These are phyloP conservation scores for Cettia cetti DNA, from an alignment of 2,113 vertebrate genomes.

Conservation along the genomic window DNA sequence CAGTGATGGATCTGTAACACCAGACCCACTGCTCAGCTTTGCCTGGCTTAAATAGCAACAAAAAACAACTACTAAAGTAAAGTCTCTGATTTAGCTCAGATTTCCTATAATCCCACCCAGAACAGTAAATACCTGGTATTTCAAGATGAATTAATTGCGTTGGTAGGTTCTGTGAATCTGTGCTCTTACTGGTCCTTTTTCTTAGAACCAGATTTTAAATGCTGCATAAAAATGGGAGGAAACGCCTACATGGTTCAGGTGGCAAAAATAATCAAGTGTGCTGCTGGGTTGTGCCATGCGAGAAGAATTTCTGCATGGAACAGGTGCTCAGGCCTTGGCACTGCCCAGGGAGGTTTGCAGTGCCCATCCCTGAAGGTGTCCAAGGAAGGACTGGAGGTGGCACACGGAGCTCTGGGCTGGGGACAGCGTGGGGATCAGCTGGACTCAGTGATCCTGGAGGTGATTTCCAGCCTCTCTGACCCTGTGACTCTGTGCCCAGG, in stretches of 20 bases:
- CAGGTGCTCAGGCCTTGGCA: rapidly evolving
- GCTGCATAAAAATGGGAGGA: not conserved
- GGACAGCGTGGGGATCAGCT: rapidly evolving
- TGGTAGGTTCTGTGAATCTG: not conserved
- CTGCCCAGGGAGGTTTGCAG: not conserved
- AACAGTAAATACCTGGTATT: not conserved
- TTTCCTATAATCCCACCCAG: not conserved
- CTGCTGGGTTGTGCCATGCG: not conserved
- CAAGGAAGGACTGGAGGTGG: not conserved
- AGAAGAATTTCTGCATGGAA: not conserved
- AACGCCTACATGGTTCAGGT: not conserved
- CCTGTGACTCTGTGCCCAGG: not conserved
- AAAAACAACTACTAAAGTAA: not conserved
- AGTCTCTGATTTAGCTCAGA: not conserved
- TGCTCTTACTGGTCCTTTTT: not conserved
- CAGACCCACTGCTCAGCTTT: not conserved
- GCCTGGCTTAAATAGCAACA: not conserved
- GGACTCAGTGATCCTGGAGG: rapidly evolving
- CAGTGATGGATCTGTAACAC: not conserved
- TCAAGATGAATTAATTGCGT: not conserved
- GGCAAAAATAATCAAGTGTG: not conserved
- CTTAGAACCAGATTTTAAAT: not conserved
- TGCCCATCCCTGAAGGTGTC: not conserved
- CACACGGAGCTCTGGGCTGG: not conserved
- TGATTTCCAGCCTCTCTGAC: not conserved